These are phyloP conservation scores for Ctenoplectra terminalis DNA, from an alignment of 1,140 invertebrate genomes.

Conservation along the genomic window DNA sequence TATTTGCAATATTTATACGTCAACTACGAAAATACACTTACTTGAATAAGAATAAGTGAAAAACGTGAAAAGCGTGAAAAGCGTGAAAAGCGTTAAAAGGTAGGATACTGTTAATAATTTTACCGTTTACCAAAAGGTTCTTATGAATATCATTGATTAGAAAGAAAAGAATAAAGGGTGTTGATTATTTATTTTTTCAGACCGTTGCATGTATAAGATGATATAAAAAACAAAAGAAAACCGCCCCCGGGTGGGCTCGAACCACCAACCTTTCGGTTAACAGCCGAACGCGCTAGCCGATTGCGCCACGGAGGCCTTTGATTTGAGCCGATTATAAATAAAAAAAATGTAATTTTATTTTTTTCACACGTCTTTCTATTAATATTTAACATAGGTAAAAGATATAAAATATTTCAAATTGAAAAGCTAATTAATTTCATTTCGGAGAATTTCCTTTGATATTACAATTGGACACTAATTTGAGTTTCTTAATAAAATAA, in stretches of 20 bases:
- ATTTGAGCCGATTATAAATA: not conserved
- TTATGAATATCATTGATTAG: not conserved
- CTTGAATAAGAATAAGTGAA: not conserved
- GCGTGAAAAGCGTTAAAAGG: too few species aligned
- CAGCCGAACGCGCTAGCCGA: slow-evolving; percentile 94
- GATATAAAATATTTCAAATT: too few species aligned
- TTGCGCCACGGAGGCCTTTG: slow-evolving; percentile 89
- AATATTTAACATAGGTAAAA: too few species aligned
- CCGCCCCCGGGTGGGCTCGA: slow-evolving; percentile 90
- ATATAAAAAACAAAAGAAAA: not conserved
- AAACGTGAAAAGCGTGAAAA: too few species aligned
- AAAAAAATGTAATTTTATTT: not conserved
- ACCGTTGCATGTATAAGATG: not conserved
- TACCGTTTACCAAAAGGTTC: not conserved
- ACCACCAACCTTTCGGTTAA: slow-evolving; percentile 96
- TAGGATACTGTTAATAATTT: not conserved
- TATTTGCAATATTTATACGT: not conserved
- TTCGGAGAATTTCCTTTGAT: too few species aligned
- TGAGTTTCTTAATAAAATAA: too few species aligned
- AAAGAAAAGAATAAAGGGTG: not conserved
- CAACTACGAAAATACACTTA: not conserved
- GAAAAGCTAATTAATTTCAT: too few species aligned
- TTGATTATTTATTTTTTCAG: not conserved
- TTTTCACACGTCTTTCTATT: not conserved
- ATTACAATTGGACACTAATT: too few species aligned